Percentiles rank a stretch among this genome's conserved stretches.
Evolutionary conservation across 2,113 vertebrate species (phyloP).

Genomic region (Antechinus stuartii): DNA sequence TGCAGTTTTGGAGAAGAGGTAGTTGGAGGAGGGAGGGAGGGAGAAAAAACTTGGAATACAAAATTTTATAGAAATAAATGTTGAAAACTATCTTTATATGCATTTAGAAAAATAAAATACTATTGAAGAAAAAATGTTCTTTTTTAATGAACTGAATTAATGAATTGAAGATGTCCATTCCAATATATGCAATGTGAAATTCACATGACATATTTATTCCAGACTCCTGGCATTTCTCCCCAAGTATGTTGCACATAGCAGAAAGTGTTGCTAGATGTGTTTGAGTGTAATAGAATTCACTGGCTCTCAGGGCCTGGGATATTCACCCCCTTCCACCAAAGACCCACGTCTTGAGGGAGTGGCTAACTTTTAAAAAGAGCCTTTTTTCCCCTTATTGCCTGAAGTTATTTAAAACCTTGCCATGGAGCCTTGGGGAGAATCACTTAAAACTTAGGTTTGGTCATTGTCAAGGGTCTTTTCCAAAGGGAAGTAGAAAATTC

Average conservation of each 20-base stretch:
- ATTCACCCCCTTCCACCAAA: not conserved
- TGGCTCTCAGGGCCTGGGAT: not conserved
- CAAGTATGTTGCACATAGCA: not conserved
- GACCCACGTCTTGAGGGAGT: not conserved
- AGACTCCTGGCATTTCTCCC: not conserved
- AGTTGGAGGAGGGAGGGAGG: no score
- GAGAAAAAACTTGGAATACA: no score
- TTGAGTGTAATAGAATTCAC: not conserved
- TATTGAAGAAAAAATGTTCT: not conserved
- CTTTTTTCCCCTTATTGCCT: not conserved
- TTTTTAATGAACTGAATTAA: not conserved
- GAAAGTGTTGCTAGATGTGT: not conserved
- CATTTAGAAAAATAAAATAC: no score
- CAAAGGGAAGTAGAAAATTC: not conserved
- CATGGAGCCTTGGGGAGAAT: not conserved
- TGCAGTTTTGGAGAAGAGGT: no score
- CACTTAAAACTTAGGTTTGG: not conserved
- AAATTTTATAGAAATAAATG: no score
- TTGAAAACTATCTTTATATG: no score
- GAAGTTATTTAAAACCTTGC: not conserved
- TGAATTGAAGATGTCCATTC: no score
- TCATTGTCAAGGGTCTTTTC: not conserved
- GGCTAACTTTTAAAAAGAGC: not conserved
- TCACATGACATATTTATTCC: slow-evolving; percentile 23
- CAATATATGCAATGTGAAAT: not conserved